These are phyloP conservation scores for Lycophotia porphyrea DNA, from an alignment of 2,888 invertebrate species.

Conservation along the genomic window DNA sequence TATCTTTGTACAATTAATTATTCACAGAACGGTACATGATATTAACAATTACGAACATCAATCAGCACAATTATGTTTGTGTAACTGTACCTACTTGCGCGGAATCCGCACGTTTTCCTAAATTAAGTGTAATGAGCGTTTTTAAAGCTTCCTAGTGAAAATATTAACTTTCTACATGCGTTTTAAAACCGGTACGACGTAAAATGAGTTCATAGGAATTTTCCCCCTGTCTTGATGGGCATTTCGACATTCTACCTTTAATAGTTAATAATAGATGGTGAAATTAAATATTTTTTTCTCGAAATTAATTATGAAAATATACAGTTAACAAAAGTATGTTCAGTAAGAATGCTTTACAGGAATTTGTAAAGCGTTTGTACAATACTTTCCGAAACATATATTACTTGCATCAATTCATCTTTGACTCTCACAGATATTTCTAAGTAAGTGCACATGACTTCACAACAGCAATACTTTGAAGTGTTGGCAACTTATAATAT, in stretches of 20 bases:
- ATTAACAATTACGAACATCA: constrained; percentile 40
- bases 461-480: background rate
- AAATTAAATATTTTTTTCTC: constrained; percentile 24
- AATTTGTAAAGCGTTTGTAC: background rate
- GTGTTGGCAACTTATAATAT: background rate
- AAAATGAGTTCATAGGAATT: constrained; percentile 73
- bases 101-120: constrained; percentile 55
- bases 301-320: background rate
- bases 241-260: constrained; percentile 64
- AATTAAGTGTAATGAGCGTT: constrained; percentile 78
- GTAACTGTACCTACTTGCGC: constrained; percentile 35
- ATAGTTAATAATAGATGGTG: constrained; percentile 57
- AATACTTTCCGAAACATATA: background rate
- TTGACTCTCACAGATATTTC: background rate
- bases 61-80: constrained; percentile 49
- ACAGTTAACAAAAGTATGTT: background rate
- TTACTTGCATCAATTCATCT: background rate
- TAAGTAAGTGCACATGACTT: background rate
- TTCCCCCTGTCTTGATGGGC: constrained; percentile 66
- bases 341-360: background rate
- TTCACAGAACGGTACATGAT: constrained; percentile 11
- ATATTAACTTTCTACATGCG: constrained; percentile 79
- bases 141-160: constrained; percentile 74
- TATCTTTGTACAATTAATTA: constrained; percentile 27
- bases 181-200: constrained; percentile 72